Evolutionary conservation across 2,113 vertebrate genomes (phyloP).

Genomic region (Crotophaga sulcirostris): DNA sequence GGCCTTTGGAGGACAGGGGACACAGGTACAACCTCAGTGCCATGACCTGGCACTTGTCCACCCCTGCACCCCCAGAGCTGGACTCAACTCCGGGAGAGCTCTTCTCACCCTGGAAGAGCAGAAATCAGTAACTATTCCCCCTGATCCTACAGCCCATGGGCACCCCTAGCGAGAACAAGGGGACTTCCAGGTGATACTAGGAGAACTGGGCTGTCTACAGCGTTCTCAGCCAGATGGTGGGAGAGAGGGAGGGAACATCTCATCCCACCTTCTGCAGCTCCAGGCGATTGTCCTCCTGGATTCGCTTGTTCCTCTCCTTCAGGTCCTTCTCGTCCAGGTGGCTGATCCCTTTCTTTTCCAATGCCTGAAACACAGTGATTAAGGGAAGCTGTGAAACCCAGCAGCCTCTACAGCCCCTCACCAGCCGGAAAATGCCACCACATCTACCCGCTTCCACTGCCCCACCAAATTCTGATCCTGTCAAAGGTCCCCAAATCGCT

Average conservation of each 20-base stretch:
- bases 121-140: too few species aligned
- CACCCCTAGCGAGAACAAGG: background rate
- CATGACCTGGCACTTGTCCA: fast-evolving
- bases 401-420: background rate
- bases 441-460: fast-evolving
- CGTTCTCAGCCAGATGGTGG: background rate
- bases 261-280: constrained; percentile 92
- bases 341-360: constrained; percentile 93
- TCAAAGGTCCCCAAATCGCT: background rate
- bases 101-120: background rate
- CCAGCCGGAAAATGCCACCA: background rate
- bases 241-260: background rate
- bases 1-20: background rate
- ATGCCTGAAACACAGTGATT: constrained; percentile 72
- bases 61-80: background rate
- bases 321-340: constrained; percentile 95
- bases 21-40: background rate
- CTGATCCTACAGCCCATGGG: background rate
- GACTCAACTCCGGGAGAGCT: background rate
- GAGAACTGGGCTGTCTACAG: background rate
- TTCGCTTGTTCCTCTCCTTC: constrained; percentile 94
- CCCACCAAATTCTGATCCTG: background rate
- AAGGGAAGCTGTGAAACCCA: background rate
- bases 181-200: background rate
- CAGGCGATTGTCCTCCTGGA: constrained; percentile 95